phyloP scores from a whole-genome alignment of 2,113 vertebrate genomes.

The Oreochromis tanganicae region DNA sequence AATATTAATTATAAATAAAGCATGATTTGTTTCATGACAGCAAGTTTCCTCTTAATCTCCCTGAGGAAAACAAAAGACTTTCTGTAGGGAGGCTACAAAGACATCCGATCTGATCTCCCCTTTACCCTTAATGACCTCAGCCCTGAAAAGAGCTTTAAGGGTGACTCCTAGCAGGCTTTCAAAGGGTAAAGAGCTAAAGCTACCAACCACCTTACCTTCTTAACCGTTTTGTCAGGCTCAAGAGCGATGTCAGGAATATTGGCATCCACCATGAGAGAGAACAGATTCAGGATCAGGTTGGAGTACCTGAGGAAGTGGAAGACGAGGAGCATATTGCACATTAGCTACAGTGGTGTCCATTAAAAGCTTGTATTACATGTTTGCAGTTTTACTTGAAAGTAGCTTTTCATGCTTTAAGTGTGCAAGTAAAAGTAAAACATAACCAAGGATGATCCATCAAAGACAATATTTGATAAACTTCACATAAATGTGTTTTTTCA shows the following conservation, averaged over 20 bases:
- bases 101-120: background rate
- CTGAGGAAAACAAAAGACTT: background rate
- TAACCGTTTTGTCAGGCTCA: slow-evolving; percentile 98
- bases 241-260: slow-evolving; percentile 98
- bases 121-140: background rate
- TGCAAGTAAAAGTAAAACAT: background rate
- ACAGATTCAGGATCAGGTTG: slow-evolving; percentile 96
- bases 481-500: background rate
- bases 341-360: background rate
- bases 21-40: background rate
- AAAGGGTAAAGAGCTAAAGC: background rate
- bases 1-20: background rate
- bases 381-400: background rate
- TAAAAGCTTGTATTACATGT: background rate
- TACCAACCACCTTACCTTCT: slow-evolving; percentile 79
- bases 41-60: background rate
- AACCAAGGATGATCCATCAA: background rate
- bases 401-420: background rate
- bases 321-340: background rate
- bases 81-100: background rate
- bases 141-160: background rate
- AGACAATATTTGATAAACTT: background rate
- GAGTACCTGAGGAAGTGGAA: slow-evolving; percentile 81
- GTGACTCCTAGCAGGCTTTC: background rate
- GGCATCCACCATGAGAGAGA: slow-evolving; percentile 99